Percentiles rank a stretch among this genome's conserved stretches.
These are phyloP conservation scores for Papilio protenor DNA, from an alignment of 2,888 invertebrate genomes.

Conservation along the genomic window DNA sequence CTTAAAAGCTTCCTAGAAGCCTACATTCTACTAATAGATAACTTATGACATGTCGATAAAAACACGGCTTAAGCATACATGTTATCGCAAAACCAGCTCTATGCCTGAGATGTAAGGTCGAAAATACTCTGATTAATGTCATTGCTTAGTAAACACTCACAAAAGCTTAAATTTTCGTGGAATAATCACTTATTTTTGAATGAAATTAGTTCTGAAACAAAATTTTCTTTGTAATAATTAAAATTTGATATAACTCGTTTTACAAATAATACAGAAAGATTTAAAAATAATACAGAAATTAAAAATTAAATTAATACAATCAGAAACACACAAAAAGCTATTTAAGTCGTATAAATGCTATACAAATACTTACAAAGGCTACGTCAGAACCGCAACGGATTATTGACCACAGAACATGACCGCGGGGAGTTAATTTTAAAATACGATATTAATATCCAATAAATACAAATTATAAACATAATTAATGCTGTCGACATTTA, in stretches of 20 bases:
- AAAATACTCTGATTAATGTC: not conserved
- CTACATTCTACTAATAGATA: constrained; percentile 39
- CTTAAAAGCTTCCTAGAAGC: constrained; percentile 41
- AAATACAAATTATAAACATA: too few relatives aligned
- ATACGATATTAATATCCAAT: too few relatives aligned
- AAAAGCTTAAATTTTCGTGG: not conserved
- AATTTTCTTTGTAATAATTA: not conserved
- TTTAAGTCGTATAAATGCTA: not conserved
- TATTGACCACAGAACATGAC: not conserved
- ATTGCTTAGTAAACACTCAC: not conserved
- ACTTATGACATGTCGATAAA: constrained; percentile 36
- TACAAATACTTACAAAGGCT: not conserved
- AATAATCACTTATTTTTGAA: not conserved
- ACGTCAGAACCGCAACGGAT: not conserved
- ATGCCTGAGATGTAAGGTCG: not conserved
- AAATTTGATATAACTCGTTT: not conserved
- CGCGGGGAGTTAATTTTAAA: not conserved
- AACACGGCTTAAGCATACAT: not conserved
- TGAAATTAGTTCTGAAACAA: too few relatives aligned
- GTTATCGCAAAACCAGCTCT: not conserved
- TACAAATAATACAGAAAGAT: not conserved
- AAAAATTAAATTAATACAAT: too few relatives aligned
- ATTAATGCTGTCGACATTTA: too few relatives aligned
- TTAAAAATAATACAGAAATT: too few relatives aligned
- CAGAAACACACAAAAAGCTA: too few relatives aligned